Evolutionary conservation across 2,113 vertebrate genomes (phyloP).

Genomic region (Ancistrus triradiatus): DNA sequence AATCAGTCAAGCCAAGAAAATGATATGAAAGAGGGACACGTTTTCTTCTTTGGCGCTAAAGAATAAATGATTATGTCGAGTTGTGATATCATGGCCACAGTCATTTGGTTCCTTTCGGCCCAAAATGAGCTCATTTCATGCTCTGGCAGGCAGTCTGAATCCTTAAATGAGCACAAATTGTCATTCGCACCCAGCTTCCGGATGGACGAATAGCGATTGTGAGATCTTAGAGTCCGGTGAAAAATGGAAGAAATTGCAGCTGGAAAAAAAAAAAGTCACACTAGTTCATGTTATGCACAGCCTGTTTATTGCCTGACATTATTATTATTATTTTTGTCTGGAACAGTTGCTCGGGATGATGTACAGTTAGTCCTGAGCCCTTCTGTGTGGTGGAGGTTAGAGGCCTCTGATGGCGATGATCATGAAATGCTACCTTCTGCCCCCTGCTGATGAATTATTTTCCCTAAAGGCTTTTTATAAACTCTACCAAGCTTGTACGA

Average conservation of each 20-base stretch:
- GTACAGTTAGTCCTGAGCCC: constrained; percentile 9
- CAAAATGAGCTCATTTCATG: constrained; percentile 70
- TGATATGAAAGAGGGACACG: constrained; percentile 8
- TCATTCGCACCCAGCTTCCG: constrained; percentile 48
- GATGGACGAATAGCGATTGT: constrained; percentile 36
- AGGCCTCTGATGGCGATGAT: not conserved
- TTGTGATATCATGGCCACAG: constrained; percentile 51
- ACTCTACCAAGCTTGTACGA: too few species aligned
- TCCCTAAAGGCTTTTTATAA: constrained; percentile 1
- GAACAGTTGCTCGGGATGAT: constrained; percentile 1
- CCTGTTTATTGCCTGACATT: constrained; percentile 40
- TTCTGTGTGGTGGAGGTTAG: not conserved
- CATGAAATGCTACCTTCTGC: not conserved
- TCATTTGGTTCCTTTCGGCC: constrained; percentile 57
- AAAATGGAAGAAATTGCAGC: constrained; percentile 47
- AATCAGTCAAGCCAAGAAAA: too few species aligned
- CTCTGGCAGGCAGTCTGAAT: constrained; percentile 52
- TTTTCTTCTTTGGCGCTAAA: constrained; percentile 33
- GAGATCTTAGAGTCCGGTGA: constrained; percentile 37
- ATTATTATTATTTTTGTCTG: constrained; percentile 24
- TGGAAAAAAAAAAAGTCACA: constrained; percentile 27
- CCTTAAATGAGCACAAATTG: constrained; percentile 59
- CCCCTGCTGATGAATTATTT: constrained; percentile 17
- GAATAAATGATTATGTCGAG: constrained; percentile 56
- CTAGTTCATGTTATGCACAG: constrained; percentile 36